Conservation (phyloP, 2,888 invertebrate genomes). For the Oscheius myriophilus region DNA sequence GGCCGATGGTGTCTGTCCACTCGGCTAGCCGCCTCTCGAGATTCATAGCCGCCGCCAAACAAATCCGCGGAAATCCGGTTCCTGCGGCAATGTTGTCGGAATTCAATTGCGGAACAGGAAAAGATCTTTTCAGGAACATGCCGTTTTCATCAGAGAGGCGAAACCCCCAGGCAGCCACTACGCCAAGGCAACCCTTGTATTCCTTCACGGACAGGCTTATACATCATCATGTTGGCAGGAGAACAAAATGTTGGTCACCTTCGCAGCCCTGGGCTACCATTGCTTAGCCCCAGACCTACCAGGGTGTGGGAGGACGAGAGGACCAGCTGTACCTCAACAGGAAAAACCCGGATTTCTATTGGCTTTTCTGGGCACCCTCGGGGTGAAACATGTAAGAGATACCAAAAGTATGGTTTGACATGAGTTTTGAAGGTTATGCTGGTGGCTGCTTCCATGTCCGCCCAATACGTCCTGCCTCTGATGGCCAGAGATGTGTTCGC, state of each 20-base stretch:
- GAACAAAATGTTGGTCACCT: slow-evolving; percentile 39
- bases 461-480: slow-evolving; percentile 54
- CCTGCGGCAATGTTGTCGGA: not conserved
- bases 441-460: slow-evolving; percentile 53
- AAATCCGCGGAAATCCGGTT: slow-evolving; percentile 12
- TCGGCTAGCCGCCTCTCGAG: slow-evolving; percentile 1
- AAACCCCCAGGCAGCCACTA: slow-evolving; percentile 52
- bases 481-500: slow-evolving; percentile 40
- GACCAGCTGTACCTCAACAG: slow-evolving; percentile 35
- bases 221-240: slow-evolving; percentile 53
- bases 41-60: slow-evolving; percentile 18
- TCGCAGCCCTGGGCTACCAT: slow-evolving; percentile 53
- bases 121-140: slow-evolving; percentile 37
- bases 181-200: slow-evolving; percentile 47
- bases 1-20: not conserved
- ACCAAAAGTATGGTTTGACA: not conserved
- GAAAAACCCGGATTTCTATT: slow-evolving; percentile 43
- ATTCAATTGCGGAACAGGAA: not conserved
- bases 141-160: slow-evolving; percentile 51
- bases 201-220: slow-evolving; percentile 57
- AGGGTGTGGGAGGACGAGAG: slow-evolving; percentile 47
- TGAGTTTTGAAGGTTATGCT: slow-evolving; percentile 38
- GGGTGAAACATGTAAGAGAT: slow-evolving; percentile 40
- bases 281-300: slow-evolving; percentile 54
- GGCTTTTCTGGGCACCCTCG: slow-evolving; percentile 43